A percentile compares a stretch with the other conserved stretches of the same genome.
These are phyloP conservation scores for Clarias macrocephalus DNA, from an alignment of 2,113 vertebrate genomes.

Conservation along the genomic window DNA sequence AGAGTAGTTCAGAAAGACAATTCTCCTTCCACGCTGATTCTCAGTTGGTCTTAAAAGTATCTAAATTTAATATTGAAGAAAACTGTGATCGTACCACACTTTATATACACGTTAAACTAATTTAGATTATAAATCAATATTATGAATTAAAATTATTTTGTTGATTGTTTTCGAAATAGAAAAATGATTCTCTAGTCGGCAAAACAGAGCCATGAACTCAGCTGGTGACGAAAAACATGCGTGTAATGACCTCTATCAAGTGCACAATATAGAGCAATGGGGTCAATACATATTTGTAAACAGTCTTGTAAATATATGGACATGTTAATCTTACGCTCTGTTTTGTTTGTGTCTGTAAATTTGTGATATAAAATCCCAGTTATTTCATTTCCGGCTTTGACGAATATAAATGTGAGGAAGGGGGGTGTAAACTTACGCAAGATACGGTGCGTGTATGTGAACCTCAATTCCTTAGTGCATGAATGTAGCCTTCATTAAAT, in stretches of 20 bases:
- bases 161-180: too few relatives aligned
- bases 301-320: neutral
- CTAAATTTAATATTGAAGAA: neutral
- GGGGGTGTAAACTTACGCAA: neutral
- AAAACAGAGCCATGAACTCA: neutral
- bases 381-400: neutral
- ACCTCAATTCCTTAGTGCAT: neutral
- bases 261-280: neutral
- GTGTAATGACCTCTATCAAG: too few relatives aligned
- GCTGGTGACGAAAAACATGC: neutral
- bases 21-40: neutral
- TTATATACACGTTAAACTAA: too few relatives aligned
- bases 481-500: neutral
- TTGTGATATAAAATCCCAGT: neutral
- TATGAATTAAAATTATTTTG: neutral
- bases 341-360: neutral
- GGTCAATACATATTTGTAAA: neutral
- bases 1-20: neutral
- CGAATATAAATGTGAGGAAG: neutral
- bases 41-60: neutral
- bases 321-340: neutral
- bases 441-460: neutral
- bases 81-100: neutral
- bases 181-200: too few relatives aligned
- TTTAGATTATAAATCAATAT: too few relatives aligned